These are phyloP conservation scores for Camponotus fellah DNA, from an alignment of 2,888 invertebrate species.

Conservation along the genomic window DNA sequence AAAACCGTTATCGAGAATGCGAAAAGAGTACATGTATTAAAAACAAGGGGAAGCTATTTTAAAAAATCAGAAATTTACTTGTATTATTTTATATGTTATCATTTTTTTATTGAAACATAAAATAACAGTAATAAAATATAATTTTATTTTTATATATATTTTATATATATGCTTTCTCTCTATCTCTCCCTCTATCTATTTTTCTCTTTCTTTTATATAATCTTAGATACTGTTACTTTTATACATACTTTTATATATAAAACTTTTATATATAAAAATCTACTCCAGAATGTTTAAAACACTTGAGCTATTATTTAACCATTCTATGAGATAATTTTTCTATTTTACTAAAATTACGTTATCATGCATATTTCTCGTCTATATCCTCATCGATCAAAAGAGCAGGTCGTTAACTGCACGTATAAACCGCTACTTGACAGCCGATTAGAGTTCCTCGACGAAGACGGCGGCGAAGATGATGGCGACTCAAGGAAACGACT, in stretches of 20 bases:
- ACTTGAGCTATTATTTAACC: neutral
- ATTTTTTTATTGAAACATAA: too few species aligned
- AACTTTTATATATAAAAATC: too few species aligned
- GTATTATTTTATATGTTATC: too few species aligned
- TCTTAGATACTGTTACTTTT: too few species aligned
- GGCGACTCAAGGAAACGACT: constrained; percentile 57
- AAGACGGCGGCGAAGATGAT: constrained; percentile 35
- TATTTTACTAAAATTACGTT: neutral
- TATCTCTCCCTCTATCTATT: neutral
- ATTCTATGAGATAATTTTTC: neutral
- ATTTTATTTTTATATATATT: too few species aligned
- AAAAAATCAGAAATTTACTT: too few species aligned
- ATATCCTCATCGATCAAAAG: constrained; percentile 64
- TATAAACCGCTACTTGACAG: constrained; percentile 65
- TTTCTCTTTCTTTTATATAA: neutral
- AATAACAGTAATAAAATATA: too few species aligned
- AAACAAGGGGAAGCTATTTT: too few species aligned
- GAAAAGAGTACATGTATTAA: too few species aligned
- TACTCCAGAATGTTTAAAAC: neutral
- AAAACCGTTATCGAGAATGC: too few species aligned
- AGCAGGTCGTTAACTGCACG: constrained; percentile 47
- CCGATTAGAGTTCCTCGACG: constrained; percentile 67
- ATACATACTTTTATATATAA: too few species aligned
- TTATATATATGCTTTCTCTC: too few species aligned
- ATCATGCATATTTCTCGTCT: neutral